These are phyloP conservation scores for Drosophila sp. DNA, from an alignment of 1,140 invertebrate species.

Conservation along the genomic window DNA sequence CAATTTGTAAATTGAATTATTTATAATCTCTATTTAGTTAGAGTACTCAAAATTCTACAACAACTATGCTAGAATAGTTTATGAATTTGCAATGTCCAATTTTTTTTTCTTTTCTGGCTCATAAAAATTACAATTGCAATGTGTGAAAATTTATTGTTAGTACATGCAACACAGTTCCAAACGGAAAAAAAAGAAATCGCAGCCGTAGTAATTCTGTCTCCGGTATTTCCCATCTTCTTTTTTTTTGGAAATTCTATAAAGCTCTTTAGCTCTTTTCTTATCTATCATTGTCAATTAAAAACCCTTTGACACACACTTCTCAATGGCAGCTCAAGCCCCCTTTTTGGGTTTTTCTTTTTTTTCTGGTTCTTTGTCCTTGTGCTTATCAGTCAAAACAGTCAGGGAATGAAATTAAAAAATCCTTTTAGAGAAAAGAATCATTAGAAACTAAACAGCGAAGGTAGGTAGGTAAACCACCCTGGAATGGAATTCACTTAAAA, in stretches of 20 bases:
- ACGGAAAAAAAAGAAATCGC: slow-evolving; percentile 3
- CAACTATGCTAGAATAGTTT: not conserved
- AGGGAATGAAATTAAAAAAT: slow-evolving; percentile 64
- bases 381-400: slow-evolving; percentile 50
- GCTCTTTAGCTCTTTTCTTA: not conserved
- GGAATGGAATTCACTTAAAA: slow-evolving; percentile 34
- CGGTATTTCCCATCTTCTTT: not conserved
- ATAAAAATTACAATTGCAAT: slow-evolving; percentile 48
- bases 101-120: slow-evolving; percentile 35
- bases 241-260: not conserved
- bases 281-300: slow-evolving; percentile 45
- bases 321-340: not conserved
- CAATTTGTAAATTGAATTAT: too few relatives aligned
- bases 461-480: slow-evolving; percentile 47
- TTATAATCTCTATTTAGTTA: not conserved
- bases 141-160: slow-evolving; percentile 47
- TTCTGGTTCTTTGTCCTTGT: not conserved
- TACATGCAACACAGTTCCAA: slow-evolving; percentile 17
- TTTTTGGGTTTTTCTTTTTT: not conserved
- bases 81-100: not conserved
- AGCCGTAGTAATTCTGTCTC: not conserved
- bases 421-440: slow-evolving; percentile 36
- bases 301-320: slow-evolving; percentile 17
- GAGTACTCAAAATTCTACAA: slow-evolving; percentile 28
- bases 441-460: slow-evolving; percentile 29